These are phyloP conservation scores for Frankliniella intonsa DNA, from an alignment of 2,888 invertebrate species.

Conservation along the genomic window DNA sequence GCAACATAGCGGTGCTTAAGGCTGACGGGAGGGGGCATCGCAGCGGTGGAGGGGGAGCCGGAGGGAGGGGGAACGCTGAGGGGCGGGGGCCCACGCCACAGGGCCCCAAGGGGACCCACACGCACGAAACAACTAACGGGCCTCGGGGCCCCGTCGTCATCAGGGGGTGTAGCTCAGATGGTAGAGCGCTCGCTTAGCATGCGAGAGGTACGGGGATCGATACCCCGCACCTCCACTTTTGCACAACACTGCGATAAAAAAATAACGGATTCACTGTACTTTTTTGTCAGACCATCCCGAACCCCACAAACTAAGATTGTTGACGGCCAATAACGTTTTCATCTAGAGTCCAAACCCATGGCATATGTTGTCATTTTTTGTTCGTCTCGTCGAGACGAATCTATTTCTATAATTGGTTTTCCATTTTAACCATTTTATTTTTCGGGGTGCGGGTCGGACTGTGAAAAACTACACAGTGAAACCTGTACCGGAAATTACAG, in stretches of 20 bases:
- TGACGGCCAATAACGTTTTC: too few relatives aligned
- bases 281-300: too few relatives aligned
- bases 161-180: slow-evolving; percentile 51
- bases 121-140: neutral
- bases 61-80: neutral
- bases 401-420: too few relatives aligned
- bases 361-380: too few relatives aligned
- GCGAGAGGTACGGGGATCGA: slow-evolving; percentile 57
- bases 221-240: slow-evolving; percentile 45
- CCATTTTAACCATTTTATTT: too few relatives aligned
- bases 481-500: too few relatives aligned
- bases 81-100: neutral
- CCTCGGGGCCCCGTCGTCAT: neutral
- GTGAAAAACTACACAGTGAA: too few relatives aligned
- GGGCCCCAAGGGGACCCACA: neutral
- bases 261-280: too few relatives aligned
- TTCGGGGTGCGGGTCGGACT: too few relatives aligned
- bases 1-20: neutral
- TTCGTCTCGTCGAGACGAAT: too few relatives aligned
- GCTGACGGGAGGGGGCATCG: neutral
- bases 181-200: slow-evolving; percentile 56
- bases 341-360: too few relatives aligned
- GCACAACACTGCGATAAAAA: neutral
- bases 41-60: neutral
- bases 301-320: too few relatives aligned